Percentiles rank a stretch among this genome's conserved stretches.
Conservation (phyloP, 2,888 invertebrate species). For the Crioceris asparagi region DNA sequence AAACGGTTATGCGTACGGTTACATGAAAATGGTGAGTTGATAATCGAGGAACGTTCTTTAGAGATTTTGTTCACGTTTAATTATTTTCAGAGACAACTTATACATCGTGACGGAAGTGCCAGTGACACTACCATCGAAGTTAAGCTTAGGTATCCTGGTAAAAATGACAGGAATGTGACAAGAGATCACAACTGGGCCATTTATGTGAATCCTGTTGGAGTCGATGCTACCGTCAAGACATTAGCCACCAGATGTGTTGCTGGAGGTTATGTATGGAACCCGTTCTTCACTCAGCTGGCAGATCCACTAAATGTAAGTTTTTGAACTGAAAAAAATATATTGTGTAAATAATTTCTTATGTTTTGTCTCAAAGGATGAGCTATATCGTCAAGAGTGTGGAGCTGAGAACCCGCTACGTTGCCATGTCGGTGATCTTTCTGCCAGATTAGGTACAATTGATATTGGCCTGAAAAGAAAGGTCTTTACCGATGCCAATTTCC, state of each 20-base stretch:
- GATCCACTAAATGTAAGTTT: conserved; percentile 72
- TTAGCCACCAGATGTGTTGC: conserved; percentile 77
- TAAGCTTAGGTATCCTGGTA: conserved; percentile 78
- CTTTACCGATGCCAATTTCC: conserved; percentile 78
- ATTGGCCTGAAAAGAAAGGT: conserved; percentile 68
- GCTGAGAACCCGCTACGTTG: conserved; percentile 81
- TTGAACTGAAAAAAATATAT: neutral
- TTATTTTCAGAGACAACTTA: conserved; percentile 60
- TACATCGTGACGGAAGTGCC: conserved; percentile 75
- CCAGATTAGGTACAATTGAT: conserved; percentile 71
- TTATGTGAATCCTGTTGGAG: conserved; percentile 84
- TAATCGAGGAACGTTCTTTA: too few species aligned
- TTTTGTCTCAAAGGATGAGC: conserved; percentile 50
- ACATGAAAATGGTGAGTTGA: conserved; percentile 61
- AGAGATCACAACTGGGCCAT: conserved; percentile 81
- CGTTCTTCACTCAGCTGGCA: conserved; percentile 79
- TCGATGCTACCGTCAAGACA: conserved; percentile 77
- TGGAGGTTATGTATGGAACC: conserved; percentile 87
- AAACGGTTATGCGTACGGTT: conserved; percentile 73
- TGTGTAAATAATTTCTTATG: neutral
- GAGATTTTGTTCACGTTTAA: conserved; percentile 5
- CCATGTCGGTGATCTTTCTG: conserved; percentile 82
- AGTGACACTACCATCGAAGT: conserved; percentile 88
- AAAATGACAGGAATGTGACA: conserved; percentile 74
- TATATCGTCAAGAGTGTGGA: conserved; percentile 80